These are phyloP conservation scores for Centropus unirufus DNA, from an alignment of 2,113 vertebrate genomes.

Conservation along the genomic window DNA sequence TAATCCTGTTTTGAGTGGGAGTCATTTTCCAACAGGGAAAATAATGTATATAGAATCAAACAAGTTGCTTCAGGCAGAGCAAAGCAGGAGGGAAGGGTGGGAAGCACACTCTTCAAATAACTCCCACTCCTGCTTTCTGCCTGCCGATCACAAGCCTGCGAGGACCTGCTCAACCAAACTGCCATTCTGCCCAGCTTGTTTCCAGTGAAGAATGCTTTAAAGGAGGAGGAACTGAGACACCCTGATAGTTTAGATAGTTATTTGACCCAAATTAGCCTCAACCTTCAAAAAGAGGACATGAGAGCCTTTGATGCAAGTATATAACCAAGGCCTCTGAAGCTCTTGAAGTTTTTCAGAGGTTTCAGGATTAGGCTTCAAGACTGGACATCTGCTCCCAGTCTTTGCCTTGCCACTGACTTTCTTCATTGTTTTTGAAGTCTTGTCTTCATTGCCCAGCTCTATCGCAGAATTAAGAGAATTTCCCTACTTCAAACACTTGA, in stretches of 20 bases:
- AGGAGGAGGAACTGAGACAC: not conserved
- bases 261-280: not conserved
- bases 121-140: conserved; percentile 38
- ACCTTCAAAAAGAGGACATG: not conserved
- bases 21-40: conserved; percentile 36
- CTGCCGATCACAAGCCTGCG: not conserved
- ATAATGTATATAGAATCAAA: conserved; percentile 37
- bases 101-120: conserved; percentile 12
- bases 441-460: not conserved
- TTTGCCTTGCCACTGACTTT: not conserved
- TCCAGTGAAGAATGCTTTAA: not conserved
- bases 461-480: not conserved
- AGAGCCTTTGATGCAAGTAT: rapidly evolving
- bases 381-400: not conserved
- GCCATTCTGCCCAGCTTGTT: not conserved
- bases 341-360: not conserved
- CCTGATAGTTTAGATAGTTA: not conserved
- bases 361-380: not conserved
- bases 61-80: conserved; percentile 53
- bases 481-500: not conserved
- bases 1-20: conserved; percentile 65
- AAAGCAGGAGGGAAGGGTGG: conserved; percentile 20
- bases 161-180: not conserved
- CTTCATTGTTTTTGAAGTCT: not conserved
- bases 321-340: not conserved